Base-by-base conservation (phyloP, 2,797 vertebrate species). In the Ctenopoma kingsleyae region DNA sequence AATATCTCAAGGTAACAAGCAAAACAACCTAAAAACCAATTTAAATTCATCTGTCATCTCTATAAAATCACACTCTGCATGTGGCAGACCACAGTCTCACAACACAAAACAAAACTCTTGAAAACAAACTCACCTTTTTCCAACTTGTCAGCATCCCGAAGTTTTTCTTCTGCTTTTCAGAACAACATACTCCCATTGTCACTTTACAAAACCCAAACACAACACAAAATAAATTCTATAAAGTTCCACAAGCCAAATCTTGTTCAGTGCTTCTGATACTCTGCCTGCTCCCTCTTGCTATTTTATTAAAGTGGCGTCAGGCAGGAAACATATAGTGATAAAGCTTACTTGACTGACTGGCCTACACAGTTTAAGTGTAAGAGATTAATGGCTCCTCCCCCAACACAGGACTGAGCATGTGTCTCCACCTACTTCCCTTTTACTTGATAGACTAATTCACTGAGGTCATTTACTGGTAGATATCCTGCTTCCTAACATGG, bases 171-270 rank as follows among this genome's bases (percentile, higher is more conserved):
- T 89, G 86, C 65, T 90, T 93, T 78, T 91, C 91, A 86, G 84
- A 86, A 44, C 83, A 89, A 78, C 90, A 92, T 86, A 91, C 53
- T 93, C 91, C 92, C 93, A 93, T 94, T 87, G 86, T 93, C 70
- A 81, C 76, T 60, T 35, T 41, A 62, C 55, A 32, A 63, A 76
- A 77, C 20, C 19, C 58, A 67, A 84, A 85, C 66, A 51, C 62
- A 38, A 50, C 44, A 35, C 15, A 2, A 78, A 76, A 76, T 13
- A 86, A 89, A 85, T 48, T 68, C 35, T 25, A 52, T 61, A 63
- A 58, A 80, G 17, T 56, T 67, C 22, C 5, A n/a, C 23, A 3
- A 57, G 74, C 23, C 46, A 9, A 20, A 67, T 64, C 55, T 62
- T 35, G 27, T 52, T 80, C 22, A 70, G 51, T 6, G 58, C 40